Conservation (phyloP, 1,140 invertebrate species). For the Drosophila melanica region DNA sequence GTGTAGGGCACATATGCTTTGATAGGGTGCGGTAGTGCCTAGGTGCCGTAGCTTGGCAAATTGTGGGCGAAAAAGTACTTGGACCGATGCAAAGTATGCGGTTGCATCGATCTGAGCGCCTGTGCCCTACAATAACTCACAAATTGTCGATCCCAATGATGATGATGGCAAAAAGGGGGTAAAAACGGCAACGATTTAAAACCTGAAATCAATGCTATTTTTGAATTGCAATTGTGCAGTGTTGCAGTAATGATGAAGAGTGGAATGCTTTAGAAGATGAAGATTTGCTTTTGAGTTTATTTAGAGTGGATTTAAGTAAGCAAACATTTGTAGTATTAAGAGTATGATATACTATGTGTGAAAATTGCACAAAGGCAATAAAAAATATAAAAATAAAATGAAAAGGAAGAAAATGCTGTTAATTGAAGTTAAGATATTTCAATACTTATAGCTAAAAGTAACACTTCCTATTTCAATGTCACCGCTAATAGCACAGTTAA, state of each 20-base stretch:
- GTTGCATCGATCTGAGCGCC: conserved; percentile 23
- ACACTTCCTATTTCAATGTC: conserved; percentile 20
- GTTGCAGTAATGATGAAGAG: too few species aligned
- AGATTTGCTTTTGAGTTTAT: too few species aligned
- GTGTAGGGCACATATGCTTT: background rate
- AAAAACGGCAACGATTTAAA: conserved; percentile 16
- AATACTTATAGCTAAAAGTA: background rate
- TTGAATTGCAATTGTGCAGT: too few species aligned
- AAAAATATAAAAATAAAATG: too few species aligned
- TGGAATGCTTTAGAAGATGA: too few species aligned
- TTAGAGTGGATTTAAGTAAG: too few species aligned
- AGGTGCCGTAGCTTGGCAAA: conserved; percentile 28
- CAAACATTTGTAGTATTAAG: too few species aligned
- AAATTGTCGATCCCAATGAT: conserved; percentile 33
- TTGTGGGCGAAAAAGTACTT: conserved; percentile 21
- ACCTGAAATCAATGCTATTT: conserved; percentile 5
- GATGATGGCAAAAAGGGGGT: background rate
- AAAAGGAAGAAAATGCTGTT: too few species aligned
- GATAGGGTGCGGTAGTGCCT: conserved; percentile 12
- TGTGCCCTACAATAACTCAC: conserved; percentile 12
- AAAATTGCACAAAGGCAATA: too few species aligned
- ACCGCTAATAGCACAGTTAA: conserved; percentile 13
- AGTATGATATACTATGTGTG: too few species aligned
- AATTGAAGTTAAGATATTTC: too few species aligned
- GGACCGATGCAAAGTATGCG: conserved; percentile 33